Conservation (phyloP, 2,113 vertebrate genomes). For the Sciurus niger region DNA sequence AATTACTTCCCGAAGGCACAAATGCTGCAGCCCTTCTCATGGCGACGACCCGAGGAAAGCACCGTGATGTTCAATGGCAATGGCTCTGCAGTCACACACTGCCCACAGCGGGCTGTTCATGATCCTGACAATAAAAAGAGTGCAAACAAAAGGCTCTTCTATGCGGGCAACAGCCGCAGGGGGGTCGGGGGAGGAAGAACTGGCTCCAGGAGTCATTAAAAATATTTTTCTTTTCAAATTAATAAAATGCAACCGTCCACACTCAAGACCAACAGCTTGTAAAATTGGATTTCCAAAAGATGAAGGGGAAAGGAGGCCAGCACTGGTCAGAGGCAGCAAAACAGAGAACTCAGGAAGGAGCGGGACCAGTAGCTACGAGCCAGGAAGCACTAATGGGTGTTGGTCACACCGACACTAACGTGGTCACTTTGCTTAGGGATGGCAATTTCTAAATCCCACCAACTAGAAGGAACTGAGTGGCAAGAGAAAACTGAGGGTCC, state of each 20-base stretch:
- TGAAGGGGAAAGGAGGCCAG: slow-evolving; percentile 75
- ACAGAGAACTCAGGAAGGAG: background rate
- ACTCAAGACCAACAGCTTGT: slow-evolving; percentile 88
- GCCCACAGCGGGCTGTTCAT: slow-evolving; percentile 58
- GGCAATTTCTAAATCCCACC: background rate
- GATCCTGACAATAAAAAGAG: slow-evolving; percentile 75
- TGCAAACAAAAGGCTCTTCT: slow-evolving; percentile 68
- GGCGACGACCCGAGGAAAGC: slow-evolving; percentile 70
- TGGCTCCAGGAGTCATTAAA: slow-evolving; percentile 84
- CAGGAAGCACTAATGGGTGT: background rate
- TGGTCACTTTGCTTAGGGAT: too few species aligned
- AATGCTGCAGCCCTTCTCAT: background rate
- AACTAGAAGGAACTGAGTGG: background rate
- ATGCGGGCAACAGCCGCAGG: slow-evolving; percentile 48
- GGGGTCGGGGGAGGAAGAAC: slow-evolving; percentile 46
- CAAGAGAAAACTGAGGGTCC: background rate
- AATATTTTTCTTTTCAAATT: slow-evolving; percentile 81
- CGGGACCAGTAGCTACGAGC: rapidly evolving
- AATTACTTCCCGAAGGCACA: slow-evolving; percentile 8
- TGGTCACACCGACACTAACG: background rate
- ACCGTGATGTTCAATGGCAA: slow-evolving; percentile 51
- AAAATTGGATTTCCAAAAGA: slow-evolving; percentile 89
- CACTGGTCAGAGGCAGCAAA: slow-evolving; percentile 59
- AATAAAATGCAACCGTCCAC: slow-evolving; percentile 88
- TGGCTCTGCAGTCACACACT: slow-evolving; percentile 30